Base-by-base conservation (phyloP, 2,113 vertebrate genomes). In the Caranx melampygus region DNA sequence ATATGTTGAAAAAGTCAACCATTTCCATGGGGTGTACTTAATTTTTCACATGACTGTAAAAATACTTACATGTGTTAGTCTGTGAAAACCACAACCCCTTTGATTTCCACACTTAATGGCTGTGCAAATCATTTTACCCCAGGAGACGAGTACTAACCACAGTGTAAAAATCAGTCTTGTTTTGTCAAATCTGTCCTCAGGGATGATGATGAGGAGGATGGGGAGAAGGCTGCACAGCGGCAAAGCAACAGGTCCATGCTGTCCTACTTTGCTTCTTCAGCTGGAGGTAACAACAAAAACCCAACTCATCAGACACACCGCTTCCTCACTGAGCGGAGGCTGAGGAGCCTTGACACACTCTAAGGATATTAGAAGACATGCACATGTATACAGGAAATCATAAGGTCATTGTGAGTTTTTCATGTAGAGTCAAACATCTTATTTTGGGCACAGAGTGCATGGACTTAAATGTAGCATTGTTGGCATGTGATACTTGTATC, bases 301-400 rank as follows among this genome's bases (percentile, higher is more conserved):
- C 5, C 57, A 6, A 60, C 74, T 8, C 89, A 82, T 37, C 90
- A 92, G 60, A 79, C 90, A 1, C 96, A 98, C 83, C 94, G 96
- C 9, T 98, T 95, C 92, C 97, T 98, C 90, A 89, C 92, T 0
- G 97, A 98, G 45, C 89, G 96, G 16, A 93, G 93, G 75, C 93
- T 98, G 82, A 93, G 94, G 87, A 87, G 93, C 10, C 87, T 96
- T 9, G 60, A 87, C 81, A 71, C 85, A 7, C 91, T 95, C 68
- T 95, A 78, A 94, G 65, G 64, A 60, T 13, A 12, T 18, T 26
- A 20, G 31, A 75, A 59, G 69, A 72, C 57, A 20, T 42, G 11
- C 20, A 11, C 55, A 49, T 33, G 47, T n/a, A 72, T 10, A 45
- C 20, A 20, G 42, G 49, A 51, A 62, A 13, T 21, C 16, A 59